These are phyloP conservation scores for Bruchidius siliquastri DNA, from an alignment of 2,888 invertebrate genomes.

Conservation along the genomic window DNA sequence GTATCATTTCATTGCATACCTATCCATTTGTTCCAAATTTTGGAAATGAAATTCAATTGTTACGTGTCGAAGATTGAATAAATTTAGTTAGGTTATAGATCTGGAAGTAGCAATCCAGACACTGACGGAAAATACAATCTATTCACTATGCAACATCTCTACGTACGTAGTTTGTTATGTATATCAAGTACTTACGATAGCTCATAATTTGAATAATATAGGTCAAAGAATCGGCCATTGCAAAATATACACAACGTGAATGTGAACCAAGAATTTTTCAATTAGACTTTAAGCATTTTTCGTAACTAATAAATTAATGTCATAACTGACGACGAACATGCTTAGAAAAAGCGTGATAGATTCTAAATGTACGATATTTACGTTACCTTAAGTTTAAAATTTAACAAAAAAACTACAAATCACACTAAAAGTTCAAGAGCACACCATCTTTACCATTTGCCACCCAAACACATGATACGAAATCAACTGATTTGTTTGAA, in stretches of 20 bases:
- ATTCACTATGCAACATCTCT: neutral
- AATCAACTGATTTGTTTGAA: conserved; percentile 35
- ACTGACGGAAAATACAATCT: neutral
- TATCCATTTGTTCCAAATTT: neutral
- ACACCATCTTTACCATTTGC: conserved; percentile 45
- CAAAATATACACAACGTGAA: conserved; percentile 44
- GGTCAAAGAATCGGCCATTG: conserved; percentile 51
- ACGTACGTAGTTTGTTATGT: neutral
- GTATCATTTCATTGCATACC: neutral
- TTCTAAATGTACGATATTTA: conserved; percentile 21
- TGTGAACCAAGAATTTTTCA: conserved; percentile 37
- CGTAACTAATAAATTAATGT: conserved; percentile 12
- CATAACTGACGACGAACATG: conserved; percentile 9
- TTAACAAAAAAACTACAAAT: conserved; percentile 34
- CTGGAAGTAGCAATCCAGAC: neutral
- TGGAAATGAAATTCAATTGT: neutral
- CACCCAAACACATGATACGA: conserved; percentile 48
- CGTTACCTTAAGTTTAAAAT: conserved; percentile 39
- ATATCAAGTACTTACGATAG: neutral
- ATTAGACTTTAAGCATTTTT: conserved; percentile 13
- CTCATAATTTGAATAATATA: conserved; percentile 39
- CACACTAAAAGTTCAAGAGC: conserved; percentile 29
- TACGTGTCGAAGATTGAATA: neutral
- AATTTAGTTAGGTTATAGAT: conserved; percentile 3
- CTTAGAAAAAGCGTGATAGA: conserved; percentile 12